Conservation (phyloP, 2,113 vertebrate species). For the Lethenteron camtschaticum region DNA sequence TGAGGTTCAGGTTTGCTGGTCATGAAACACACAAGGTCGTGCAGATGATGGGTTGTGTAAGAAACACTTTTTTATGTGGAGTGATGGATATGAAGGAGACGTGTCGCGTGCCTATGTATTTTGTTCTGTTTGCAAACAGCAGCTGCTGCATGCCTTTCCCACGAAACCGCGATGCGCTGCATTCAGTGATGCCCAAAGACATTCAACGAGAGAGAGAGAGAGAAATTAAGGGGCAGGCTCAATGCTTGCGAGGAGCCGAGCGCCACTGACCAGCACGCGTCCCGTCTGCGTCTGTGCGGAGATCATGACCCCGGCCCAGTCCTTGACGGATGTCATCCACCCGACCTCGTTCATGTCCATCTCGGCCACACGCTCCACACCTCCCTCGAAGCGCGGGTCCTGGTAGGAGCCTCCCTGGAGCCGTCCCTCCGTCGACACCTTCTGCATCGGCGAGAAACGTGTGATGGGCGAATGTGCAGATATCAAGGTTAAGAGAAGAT, state of each 20-base stretch:
- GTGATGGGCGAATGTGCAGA: too few relatives aligned
- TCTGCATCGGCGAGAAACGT: too few relatives aligned
- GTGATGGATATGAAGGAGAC: too few relatives aligned
- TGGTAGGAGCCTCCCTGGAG: too few relatives aligned
- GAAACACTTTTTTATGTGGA: too few relatives aligned
- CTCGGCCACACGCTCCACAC: background rate
- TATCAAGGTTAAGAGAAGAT: too few relatives aligned
- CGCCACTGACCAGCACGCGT: slow-evolving; percentile 5
- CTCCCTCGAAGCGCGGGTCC: too few relatives aligned
- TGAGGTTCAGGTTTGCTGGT: too few relatives aligned
- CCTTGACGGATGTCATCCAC: background rate
- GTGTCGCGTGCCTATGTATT: background rate
- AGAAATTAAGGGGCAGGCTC: background rate
- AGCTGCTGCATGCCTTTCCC: background rate
- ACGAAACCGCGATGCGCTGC: background rate
- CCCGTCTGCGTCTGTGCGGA: slow-evolving; percentile 7
- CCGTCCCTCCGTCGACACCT: too few relatives aligned
- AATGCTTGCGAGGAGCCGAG: background rate
- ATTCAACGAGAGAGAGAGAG: background rate
- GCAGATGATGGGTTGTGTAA: too few relatives aligned
- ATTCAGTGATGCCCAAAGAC: background rate
- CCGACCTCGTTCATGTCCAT: too few relatives aligned
- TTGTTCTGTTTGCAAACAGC: background rate
- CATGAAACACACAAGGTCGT: too few relatives aligned
- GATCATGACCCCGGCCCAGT: slow-evolving; percentile 6